Percentiles rank a stretch among this genome's conserved stretches.
These are phyloP conservation scores for Chionis minor DNA, from an alignment of 2,113 vertebrate genomes.

Conservation along the genomic window DNA sequence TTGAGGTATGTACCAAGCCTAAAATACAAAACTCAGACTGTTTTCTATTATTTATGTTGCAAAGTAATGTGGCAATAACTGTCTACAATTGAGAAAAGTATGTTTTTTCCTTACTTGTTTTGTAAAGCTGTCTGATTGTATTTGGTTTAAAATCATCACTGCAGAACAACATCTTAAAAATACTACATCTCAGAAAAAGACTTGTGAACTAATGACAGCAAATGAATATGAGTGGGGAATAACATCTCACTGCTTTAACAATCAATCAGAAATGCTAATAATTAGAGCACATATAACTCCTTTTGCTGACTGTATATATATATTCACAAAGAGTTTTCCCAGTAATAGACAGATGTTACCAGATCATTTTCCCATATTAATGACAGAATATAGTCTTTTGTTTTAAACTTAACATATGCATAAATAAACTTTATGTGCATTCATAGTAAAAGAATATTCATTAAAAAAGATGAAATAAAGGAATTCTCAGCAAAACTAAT, in stretches of 20 bases:
- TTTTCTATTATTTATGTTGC: slow-evolving; percentile 8
- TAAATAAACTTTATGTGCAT: neutral
- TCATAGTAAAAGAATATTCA: neutral
- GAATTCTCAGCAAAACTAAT: neutral
- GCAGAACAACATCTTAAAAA: slow-evolving; percentile 18
- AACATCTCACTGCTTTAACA: neutral
- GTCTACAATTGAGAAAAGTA: neutral
- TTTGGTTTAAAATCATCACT: slow-evolving; percentile 28
- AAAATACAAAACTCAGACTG: neutral
- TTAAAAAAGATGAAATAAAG: neutral
- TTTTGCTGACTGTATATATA: neutral
- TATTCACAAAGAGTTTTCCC: neutral
- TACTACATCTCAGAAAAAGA: neutral
- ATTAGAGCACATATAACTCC: neutral
- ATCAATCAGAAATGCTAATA: neutral
- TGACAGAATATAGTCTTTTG: neutral
- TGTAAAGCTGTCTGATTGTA: slow-evolving; percentile 22
- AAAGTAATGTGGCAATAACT: neutral
- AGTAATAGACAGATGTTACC: neutral
- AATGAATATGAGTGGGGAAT: neutral
- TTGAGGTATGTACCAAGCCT: neutral
- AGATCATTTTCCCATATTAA: neutral
- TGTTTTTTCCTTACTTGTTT: slow-evolving; percentile 17
- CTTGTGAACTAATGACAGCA: neutral
- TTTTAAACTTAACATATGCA: neutral